Evolutionary conservation across 2,113 vertebrate species (phyloP).

Genomic region (Mesembrinibis cayennensis): DNA sequence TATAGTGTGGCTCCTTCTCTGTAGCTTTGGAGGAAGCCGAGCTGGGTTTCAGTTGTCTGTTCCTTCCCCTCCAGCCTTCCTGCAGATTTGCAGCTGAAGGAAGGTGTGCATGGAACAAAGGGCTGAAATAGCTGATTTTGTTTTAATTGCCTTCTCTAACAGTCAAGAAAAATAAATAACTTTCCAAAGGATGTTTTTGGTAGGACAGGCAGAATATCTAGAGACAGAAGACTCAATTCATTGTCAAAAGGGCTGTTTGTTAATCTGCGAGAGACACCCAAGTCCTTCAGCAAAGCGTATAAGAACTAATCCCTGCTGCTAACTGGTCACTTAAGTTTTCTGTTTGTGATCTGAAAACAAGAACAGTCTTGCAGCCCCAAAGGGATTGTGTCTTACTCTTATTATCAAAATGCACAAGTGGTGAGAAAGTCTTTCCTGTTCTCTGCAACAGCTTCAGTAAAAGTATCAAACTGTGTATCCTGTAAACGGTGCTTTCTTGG

Average conservation of each 20-base stretch:
- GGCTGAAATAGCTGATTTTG: neutral
- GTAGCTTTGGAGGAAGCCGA: neutral
- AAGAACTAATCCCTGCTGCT: neutral
- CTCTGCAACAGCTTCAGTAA: neutral
- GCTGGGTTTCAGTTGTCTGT: neutral
- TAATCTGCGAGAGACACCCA: fast-evolving
- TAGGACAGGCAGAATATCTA: neutral
- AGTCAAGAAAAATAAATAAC: neutral
- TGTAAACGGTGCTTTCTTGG: neutral
- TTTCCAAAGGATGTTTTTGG: neutral
- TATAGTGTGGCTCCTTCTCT: neutral
- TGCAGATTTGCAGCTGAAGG: neutral
- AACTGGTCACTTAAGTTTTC: neutral
- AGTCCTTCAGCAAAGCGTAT: neutral
- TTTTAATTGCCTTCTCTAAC: neutral
- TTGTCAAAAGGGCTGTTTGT: neutral
- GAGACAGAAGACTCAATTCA: neutral
- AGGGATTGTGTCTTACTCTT: neutral
- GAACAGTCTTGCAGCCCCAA: neutral
- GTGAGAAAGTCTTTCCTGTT: neutral
- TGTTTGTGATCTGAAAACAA: neutral
- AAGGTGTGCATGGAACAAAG: neutral
- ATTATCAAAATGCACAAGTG: fast-evolving
- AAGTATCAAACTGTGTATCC: neutral
- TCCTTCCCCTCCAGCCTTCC: neutral